Base-by-base conservation (phyloP, 2,797 vertebrate species). In the Sorex maritimensis region DNA sequence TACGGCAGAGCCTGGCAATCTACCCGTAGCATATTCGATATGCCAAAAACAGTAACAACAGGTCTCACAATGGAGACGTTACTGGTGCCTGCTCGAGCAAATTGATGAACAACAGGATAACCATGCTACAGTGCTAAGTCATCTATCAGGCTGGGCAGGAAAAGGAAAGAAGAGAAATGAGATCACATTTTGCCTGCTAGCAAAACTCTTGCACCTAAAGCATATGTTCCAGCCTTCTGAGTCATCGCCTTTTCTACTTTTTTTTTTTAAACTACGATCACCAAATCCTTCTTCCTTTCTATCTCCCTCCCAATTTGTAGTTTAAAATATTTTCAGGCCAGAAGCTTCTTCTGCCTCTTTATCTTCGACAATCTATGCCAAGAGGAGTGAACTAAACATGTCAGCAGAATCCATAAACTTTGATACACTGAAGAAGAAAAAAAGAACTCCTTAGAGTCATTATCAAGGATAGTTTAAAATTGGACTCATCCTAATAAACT, bases 391-490 rank as follows among this genome's bases (percentile, higher is more conserved):
- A 92, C 12, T 24, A 67, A 78, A 75, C 11, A 23, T 19, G 17
- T 52, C 61, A 49, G 78, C 74, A 87, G 17, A 71, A 23, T 7
- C 55, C 69, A 73, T 46, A 34, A 34, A 15, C 17, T 24, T n/a
- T 46, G 44, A 72, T 8, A 34, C 5, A 72, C 28, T 38, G 65
- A 80, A 49, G 7, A 12, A 34, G 46, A 44, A 75, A 74, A 30
- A 65, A 52, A 9, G 46, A n/a, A 61, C 52, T 65, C 30, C 21
- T 55, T 30, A 46, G 21, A 30, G 68, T 86, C 17, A 41, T 72
- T n/a, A 84, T 72, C 78, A 90, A 89, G 58, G 30, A 67, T 0
- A 72, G n/a, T 28, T 12, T 80, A 23, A 79, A 78, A 91, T n/a
- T 52, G 71, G 88, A 38, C 61, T 34, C n/a, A 81, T 19, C 41